A percentile compares a stretch with the other conserved stretches of the same genome.
Evolutionary conservation across 2,888 invertebrate species (phyloP).

Genomic region (Chrysolina haemoptera): DNA sequence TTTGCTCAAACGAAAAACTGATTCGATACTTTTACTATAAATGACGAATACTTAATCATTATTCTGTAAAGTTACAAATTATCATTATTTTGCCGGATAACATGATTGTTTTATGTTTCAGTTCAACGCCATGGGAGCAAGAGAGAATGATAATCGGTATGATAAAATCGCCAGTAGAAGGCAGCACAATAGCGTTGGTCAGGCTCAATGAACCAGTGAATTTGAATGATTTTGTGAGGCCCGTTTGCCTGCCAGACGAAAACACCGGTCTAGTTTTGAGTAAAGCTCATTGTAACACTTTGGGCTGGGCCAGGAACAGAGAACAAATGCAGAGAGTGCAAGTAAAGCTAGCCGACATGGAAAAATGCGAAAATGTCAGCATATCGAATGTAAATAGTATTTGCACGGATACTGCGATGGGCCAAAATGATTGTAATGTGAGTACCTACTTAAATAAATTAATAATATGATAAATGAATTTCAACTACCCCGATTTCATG

Average conservation of each 20-base stretch:
- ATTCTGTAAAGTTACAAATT: no score
- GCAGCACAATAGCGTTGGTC: conserved; percentile 86
- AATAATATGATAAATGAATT: no score
- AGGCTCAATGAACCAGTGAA: conserved; percentile 83
- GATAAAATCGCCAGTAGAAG: conserved; percentile 90
- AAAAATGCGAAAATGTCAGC: conserved; percentile 87
- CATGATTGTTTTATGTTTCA: conserved; percentile 56
- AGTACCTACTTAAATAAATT: conserved; percentile 68
- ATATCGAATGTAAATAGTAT: conserved; percentile 87
- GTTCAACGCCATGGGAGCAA: conserved; percentile 90
- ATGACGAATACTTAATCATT: no score
- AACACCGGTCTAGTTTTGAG: conserved; percentile 65
- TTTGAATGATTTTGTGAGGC: conserved; percentile 87
- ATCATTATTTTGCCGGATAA: no score
- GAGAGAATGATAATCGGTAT: conserved; percentile 87
- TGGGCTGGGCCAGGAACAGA: conserved; percentile 89
- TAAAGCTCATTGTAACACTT: conserved; percentile 80
- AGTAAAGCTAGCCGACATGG: conserved; percentile 83
- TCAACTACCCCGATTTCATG: no score
- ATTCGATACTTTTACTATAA: no score
- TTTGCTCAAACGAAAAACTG: no score
- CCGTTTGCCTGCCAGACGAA: conserved; percentile 83
- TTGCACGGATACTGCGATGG: conserved; percentile 86
- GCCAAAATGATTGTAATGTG: conserved; percentile 88
- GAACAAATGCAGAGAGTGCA: conserved; percentile 88